Evolutionary conservation across 2,888 invertebrate genomes (phyloP).

Genomic region (Zelleria hepariella): DNA sequence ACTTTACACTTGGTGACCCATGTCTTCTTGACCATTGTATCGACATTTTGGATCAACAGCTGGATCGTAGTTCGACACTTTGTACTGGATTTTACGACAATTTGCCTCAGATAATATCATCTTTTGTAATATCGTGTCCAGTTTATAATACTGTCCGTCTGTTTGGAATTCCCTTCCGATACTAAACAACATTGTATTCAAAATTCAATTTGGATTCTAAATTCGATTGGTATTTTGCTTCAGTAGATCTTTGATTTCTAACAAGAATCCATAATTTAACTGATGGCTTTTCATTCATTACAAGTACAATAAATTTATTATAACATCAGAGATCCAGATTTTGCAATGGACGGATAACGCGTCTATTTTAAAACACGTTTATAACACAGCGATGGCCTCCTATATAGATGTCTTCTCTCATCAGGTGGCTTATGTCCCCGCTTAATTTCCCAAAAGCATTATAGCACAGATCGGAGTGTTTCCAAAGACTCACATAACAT

Average conservation of each 20-base stretch:
- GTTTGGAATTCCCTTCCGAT: not conserved
- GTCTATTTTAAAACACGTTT: not conserved
- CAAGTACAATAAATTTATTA: too few species aligned
- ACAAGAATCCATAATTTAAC: too few species aligned
- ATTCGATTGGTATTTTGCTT: not conserved
- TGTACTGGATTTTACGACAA: not conserved
- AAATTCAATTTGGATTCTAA: not conserved
- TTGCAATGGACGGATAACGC: not conserved
- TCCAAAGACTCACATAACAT: slow-evolving; percentile 37
- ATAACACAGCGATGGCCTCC: not conserved
- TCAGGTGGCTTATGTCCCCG: slow-evolving; percentile 3
- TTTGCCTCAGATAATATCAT: not conserved
- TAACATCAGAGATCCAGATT: too few species aligned
- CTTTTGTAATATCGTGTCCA: not conserved
- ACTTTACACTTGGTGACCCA: not conserved
- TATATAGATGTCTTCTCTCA: slow-evolving; percentile 1
- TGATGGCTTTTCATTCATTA: too few species aligned
- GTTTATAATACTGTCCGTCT: not conserved
- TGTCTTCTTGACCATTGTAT: not conserved
- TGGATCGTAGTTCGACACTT: not conserved
- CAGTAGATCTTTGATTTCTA: too few species aligned
- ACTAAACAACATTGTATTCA: not conserved
- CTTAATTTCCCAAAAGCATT: slow-evolving; percentile 3
- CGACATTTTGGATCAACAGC: not conserved
- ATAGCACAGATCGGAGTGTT: slow-evolving; percentile 3